phyloP scores from a whole-genome alignment of 37 sponge, comb jelly and placozoan genomes.

The Spongia lamella region DNA sequence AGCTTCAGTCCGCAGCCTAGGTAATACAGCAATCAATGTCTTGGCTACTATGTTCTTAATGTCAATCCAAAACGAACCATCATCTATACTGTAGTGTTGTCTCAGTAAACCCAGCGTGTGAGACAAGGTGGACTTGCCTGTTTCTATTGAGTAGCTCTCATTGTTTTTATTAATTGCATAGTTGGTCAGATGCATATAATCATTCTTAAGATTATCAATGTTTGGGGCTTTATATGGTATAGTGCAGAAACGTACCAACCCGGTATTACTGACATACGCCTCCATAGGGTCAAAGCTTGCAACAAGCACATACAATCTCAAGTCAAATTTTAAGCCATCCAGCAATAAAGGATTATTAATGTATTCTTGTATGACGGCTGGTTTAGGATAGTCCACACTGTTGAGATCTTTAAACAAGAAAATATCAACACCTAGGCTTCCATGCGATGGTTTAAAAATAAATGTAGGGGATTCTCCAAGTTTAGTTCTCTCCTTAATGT shows the following conservation, averaged over 20 bases:
- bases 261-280: conserved; percentile 47
- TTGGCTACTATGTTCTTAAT: conserved; percentile 43
- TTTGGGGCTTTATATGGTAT: conserved; percentile 49
- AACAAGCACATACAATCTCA: conserved; percentile 60
- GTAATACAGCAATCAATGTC: conserved; percentile 46
- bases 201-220: conserved; percentile 30
- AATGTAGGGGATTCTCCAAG: conserved; percentile 22
- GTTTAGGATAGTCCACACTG: conserved; percentile 20
- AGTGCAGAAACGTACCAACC: conserved; percentile 66
- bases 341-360: conserved; percentile 61
- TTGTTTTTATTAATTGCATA: conserved; percentile 67
- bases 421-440: conserved; percentile 64
- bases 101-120: conserved; percentile 31
- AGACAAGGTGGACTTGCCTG: conserved; percentile 41
- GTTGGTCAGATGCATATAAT: conserved; percentile 72
- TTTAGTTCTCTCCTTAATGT: conserved; percentile 14
- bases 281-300: conserved; percentile 49
- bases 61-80: conserved; percentile 34
- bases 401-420: conserved; percentile 48
- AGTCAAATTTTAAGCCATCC: conserved; percentile 56
- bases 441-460: conserved; percentile 63
- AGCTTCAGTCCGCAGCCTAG: conserved; percentile 21
- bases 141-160: conserved; percentile 17
- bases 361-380: conserved; percentile 57
- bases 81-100: conserved; percentile 29